Evolutionary conservation across 2,113 vertebrate genomes (phyloP).

Genomic region (Dromaius novaehollandiae): DNA sequence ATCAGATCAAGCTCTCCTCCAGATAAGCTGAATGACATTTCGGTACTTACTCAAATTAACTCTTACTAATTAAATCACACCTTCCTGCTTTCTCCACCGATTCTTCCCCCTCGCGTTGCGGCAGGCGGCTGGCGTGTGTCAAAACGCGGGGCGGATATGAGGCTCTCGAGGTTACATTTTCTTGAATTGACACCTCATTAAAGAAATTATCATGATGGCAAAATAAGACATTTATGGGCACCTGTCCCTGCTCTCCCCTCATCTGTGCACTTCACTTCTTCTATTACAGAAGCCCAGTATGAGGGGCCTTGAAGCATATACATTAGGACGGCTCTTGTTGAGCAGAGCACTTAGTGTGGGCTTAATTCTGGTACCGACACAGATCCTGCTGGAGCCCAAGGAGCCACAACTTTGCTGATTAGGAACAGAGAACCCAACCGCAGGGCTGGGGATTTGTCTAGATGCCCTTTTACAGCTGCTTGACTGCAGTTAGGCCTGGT

Average conservation of each 20-base stretch:
- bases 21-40: background rate
- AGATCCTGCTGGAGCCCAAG: background rate
- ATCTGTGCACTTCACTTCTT: background rate
- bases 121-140: background rate
- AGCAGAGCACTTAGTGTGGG: background rate
- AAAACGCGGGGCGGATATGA: background rate
- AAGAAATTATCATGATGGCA: background rate
- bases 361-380: background rate
- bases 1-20: background rate
- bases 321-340: background rate
- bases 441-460: background rate
- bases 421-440: background rate
- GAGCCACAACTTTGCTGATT: background rate
- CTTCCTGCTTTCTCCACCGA: conserved; percentile 9
- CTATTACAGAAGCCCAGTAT: fast-evolving
- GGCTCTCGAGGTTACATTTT: background rate
- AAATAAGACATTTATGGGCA: background rate
- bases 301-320: background rate
- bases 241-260: background rate
- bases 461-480: background rate
- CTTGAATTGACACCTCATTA: background rate
- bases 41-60: background rate
- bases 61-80: conserved; percentile 56
- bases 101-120: background rate
- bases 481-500: background rate